phyloP scores from a whole-genome alignment of 2,888 invertebrate species.

The Cheilosia urbana region DNA sequence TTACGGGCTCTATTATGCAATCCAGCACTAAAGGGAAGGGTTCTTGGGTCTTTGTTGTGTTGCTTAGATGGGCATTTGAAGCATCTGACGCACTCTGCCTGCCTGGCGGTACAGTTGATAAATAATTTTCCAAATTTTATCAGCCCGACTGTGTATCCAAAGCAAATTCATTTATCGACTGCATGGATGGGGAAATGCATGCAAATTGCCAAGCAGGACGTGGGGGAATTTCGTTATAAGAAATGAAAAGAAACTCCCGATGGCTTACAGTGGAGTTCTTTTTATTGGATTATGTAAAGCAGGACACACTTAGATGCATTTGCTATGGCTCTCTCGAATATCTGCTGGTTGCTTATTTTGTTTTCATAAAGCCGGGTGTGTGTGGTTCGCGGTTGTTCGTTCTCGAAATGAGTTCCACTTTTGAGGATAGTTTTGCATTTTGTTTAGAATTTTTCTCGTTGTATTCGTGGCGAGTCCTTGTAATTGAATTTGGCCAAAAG shows the following conservation, averaged over 20 bases:
- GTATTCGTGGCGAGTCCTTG: conserved; percentile 18
- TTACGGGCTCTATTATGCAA: conserved; percentile 16
- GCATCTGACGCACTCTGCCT: conserved; percentile 53
- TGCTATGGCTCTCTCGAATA: not conserved
- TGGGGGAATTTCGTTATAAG: conserved; percentile 9
- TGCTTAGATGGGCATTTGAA: conserved; percentile 57
- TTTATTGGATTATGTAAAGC: conserved; percentile 67
- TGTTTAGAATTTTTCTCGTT: conserved; percentile 16
- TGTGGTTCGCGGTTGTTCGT: conserved; percentile 37
- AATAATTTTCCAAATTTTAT: conserved; percentile 50
- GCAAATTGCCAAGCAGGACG: conserved; percentile 36
- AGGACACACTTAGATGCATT: conserved; percentile 56
- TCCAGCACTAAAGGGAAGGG: conserved; percentile 59
- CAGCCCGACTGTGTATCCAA: conserved; percentile 16
- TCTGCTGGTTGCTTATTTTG: conserved; percentile 5
- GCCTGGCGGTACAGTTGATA: conserved; percentile 35
- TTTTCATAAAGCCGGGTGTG: conserved; percentile 21
- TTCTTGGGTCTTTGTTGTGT: conserved; percentile 9
- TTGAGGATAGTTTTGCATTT: conserved; percentile 32
- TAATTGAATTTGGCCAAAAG: conserved; percentile 57
- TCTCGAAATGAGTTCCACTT: conserved; percentile 46
- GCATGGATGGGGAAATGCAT: conserved; percentile 37
- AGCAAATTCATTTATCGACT: conserved; percentile 45
- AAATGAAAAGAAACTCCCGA: conserved; percentile 17
- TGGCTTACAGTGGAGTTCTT: conserved; percentile 23